Base-by-base conservation (phyloP, 2,888 invertebrate genomes). In the Rhorus exstirpatorius region DNA sequence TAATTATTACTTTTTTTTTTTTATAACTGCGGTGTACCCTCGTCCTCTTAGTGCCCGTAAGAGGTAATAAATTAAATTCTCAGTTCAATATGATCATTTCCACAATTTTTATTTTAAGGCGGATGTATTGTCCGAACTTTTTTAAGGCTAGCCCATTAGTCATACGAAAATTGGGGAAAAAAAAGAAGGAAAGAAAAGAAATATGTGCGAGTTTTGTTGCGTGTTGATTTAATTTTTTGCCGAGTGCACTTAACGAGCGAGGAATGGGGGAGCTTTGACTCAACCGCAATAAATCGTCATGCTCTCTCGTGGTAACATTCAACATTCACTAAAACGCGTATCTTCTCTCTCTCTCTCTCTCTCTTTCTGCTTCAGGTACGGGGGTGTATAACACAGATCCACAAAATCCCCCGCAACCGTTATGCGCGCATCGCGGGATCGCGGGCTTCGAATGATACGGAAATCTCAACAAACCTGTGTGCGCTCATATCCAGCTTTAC, bases 191-290 rank as follows among this genome's bases (percentile, higher is more conserved):
- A 14, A 24, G 8, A 19, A 12, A 31, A n/a, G 31, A 46, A 38
- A 17, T 49, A 41, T 38, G 53, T 65, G 71, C 55, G 51, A 51
- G 49, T 71, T 63, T 17, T 21, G 81, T 71, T 65, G 60, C 51
- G 41, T 67, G 76, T 35, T 51, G 81, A 81, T 77, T 60, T 65
- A 77, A 76, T 76, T 81, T 76, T 71, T 77, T 63, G 35, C 38
- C 67, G 65, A 46, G 51, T 24, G 71, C 65, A 60, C 65, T 71
- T 21, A 60, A 70, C 71, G 55, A 35, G 71, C 17, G 12, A 12
- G 38, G 31, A 53, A n/a, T 51, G 38, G 51, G 21, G 24, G 19
- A 35, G 63, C 49, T 60, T 65, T 58, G 58, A 51, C 67, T 72
- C 31, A 49, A 60, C 72, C 60, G 58, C 72, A 41, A 79, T 79